Conservation (phyloP, 2,113 vertebrate genomes). For the Thomomys bottae region DNA sequence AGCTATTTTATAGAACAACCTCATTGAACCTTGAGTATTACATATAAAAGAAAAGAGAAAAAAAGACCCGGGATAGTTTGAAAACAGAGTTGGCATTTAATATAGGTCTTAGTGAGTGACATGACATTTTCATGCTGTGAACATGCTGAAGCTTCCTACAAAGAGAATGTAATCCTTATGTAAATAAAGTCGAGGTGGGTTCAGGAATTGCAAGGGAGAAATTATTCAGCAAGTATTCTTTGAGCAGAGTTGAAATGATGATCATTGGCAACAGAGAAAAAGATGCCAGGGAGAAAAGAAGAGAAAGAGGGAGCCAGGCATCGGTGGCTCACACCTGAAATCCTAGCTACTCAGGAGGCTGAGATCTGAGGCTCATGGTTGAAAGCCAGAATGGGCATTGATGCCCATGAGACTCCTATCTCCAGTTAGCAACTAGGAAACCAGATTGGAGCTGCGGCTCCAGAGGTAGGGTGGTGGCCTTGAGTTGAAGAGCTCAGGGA, state of each 20-base stretch:
- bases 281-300: not conserved
- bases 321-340: too few relatives aligned
- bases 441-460: too few relatives aligned
- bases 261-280: not conserved
- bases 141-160: not conserved
- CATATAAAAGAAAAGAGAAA: not conserved
- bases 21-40: not conserved
- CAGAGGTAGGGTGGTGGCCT: too few relatives aligned
- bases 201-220: not conserved
- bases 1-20: not conserved
- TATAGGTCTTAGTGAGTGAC: not conserved
- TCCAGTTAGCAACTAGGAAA: too few relatives aligned
- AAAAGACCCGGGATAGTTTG: not conserved
- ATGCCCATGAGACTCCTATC: too few relatives aligned
- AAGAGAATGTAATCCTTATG: not conserved
- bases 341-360: too few relatives aligned
- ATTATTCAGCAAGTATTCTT: not conserved
- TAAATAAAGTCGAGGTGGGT: not conserved
- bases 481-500: too few relatives aligned
- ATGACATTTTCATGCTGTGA: not conserved
- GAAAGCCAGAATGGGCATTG: too few relatives aligned
- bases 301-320: not conserved
- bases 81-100: conserved; percentile 26
- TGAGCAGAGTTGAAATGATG: not conserved
- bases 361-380: too few relatives aligned